Evolutionary conservation across 2,113 vertebrate genomes (phyloP), one percentile per base, ranked within the genome.

Genomic region (Myanophis thanlyinensis): DNA sequence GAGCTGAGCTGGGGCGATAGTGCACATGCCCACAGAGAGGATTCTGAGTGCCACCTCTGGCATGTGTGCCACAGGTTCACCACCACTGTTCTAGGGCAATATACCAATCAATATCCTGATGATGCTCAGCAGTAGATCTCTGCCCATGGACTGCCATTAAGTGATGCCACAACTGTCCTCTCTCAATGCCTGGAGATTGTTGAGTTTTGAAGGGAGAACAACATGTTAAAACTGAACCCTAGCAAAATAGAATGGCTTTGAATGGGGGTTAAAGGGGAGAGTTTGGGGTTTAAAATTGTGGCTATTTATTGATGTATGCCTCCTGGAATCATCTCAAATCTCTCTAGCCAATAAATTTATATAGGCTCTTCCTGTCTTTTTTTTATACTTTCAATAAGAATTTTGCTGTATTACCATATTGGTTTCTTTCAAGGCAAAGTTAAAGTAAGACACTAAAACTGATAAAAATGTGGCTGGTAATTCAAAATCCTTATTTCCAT

Each of bases 381-480:
- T 47, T 48, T 15, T 44, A 27, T 18, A 52, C 35, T 54, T 52
- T n/a, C 88, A 51, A 62, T 47, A 90, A 22, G 7, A 67, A 93
- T 35, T 56, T n/a, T 46, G 48, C 30, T 18, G 86, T 8, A 3
- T 92, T 92, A 91, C 40, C 56, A 89, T 18, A 6, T 90, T 96
- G 92, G 9, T 47, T 92, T 11, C 84, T 80, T 73, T 56, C 47
- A 89, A 95, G 89, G 85, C 2, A 47, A 95, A 96, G 35, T 93
- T 94, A 90, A 67, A 91, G 15, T 40, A 95, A 90, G 84, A 2
- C 20, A 85, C 67, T 93, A 94, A 91, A 94, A 93, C 85, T 4
- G 1, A 90, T 53, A 9, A 87, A 95, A 96, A 95, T 89, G 49
- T 94, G 92, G 91, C 84, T 97, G 94, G 95, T 96, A 73, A 95